Percentiles rank a stretch among this genome's conserved stretches.
Conservation (phyloP, 2,888 invertebrate genomes). For the Thymelicus lineola region DNA sequence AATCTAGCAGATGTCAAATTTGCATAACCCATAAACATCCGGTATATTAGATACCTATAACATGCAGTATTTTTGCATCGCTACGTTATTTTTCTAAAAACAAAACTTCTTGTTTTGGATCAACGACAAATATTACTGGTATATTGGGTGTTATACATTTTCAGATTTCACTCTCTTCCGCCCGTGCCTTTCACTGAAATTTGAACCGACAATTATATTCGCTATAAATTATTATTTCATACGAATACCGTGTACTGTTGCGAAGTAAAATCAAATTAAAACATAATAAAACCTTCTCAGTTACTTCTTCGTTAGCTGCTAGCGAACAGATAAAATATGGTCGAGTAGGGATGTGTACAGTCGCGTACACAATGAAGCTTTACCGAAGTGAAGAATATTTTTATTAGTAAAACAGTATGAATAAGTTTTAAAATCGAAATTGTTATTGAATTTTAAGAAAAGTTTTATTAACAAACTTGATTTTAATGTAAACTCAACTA, state of each 20-base stretch:
- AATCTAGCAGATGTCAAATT: slow-evolving; percentile 43
- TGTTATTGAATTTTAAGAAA: too few species aligned
- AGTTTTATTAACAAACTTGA: too few species aligned
- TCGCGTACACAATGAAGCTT: neutral
- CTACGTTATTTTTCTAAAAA: slow-evolving; percentile 4
- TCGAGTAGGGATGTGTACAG: slow-evolving; percentile 12
- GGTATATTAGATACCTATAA: slow-evolving; percentile 33
- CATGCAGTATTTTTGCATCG: slow-evolving; percentile 20
- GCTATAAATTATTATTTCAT: slow-evolving; percentile 24
- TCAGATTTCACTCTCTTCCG: neutral
- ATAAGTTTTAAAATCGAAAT: too few species aligned
- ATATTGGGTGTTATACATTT: too few species aligned
- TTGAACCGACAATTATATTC: slow-evolving; percentile 7
- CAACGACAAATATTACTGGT: too few species aligned
- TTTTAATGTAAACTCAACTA: too few species aligned
- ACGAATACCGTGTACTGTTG: slow-evolving; percentile 13
- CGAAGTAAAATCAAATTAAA: slow-evolving; percentile 34
- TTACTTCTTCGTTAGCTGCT: slow-evolving; percentile 24
- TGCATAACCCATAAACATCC: slow-evolving; percentile 41
- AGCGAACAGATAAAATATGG: slow-evolving; percentile 34
- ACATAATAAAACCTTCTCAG: slow-evolving; percentile 35
- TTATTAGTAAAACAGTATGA: too few species aligned
- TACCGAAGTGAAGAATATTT: neutral
- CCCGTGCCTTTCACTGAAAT: neutral
- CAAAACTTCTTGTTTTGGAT: neutral